Evolutionary conservation across 2,888 invertebrate species (phyloP), one percentile per base, ranked within the genome.

Genomic region (Mycogona germanica): DNA sequence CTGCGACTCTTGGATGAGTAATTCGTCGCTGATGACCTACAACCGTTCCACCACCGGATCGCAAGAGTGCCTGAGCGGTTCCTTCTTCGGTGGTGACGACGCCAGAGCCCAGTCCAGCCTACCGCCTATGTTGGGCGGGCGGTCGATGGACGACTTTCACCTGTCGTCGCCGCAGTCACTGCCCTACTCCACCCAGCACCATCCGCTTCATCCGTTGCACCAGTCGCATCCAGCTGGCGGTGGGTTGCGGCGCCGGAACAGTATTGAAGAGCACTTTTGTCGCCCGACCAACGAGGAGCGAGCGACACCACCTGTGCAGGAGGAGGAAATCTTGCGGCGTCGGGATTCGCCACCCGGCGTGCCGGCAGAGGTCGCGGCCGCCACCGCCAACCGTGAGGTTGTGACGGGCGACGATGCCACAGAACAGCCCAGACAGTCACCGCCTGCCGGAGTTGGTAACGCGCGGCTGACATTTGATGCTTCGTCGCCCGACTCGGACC

Each of bases 1-100:
- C 17, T 52, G 29, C 23, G 53, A 53, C 29, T 51, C 48, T 25
- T 53, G 53, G 47, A 38, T 53, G 9, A 53, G 53, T 40, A 53
- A 53, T 40, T 53, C 53, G 17, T 48, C 47, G 17, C 48, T 53
- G 25, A n/a, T 48, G 28, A 53, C 53, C 7, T 53, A 53, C 17
- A 53, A 53, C 35, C 38, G 37, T 26, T 53, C 53, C 3, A 32
- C 30, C 19, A 40, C 53, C n/a, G 53, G 53, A 1, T 53, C 53
- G 21, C 53, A 53, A 28, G 53, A 53, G 17, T 38, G 47, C n/a
- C 48, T 53, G 17, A 53, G 53, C 25, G 48, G 53, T 4, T 48
- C 40, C 3, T 48, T 40, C 14, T 49, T 21, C 12, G 53, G 48
- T 12, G 48, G 38, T 12, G 53, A 53, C 7, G n/a, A n/a, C n/a